Percentiles rank a stretch among this genome's conserved stretches.
These are phyloP conservation scores for Heliconius sara DNA, from an alignment of 2,888 invertebrate species.

Conservation along the genomic window DNA sequence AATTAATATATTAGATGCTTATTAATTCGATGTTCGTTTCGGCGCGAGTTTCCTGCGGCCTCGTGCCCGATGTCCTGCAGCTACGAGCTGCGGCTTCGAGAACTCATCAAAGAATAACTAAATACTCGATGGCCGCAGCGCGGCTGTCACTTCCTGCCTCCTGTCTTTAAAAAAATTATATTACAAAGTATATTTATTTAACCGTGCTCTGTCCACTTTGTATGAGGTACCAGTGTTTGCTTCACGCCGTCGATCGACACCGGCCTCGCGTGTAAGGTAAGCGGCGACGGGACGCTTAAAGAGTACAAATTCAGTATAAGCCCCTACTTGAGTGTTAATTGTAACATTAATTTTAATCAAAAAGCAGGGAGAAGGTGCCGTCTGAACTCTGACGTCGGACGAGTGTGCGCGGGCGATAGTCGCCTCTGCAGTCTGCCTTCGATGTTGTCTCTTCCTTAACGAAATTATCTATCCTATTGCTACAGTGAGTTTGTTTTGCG, in stretches of 20 bases:
- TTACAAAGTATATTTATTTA: conserved; percentile 66
- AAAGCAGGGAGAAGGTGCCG: conserved; percentile 72
- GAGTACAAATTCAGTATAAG: conserved; percentile 90
- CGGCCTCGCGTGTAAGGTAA: conserved; percentile 53
- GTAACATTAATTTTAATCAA: conserved; percentile 76
- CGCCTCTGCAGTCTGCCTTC: conserved; percentile 75
- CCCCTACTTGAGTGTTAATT: conserved; percentile 82
- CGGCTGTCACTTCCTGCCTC: conserved; percentile 58
- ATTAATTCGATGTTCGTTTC: conserved; percentile 31
- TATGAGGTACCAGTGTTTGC: conserved; percentile 70
- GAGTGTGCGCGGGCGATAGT: conserved; percentile 67
- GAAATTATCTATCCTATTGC: conserved; percentile 75
- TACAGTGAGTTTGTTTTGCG: conserved; percentile 77
- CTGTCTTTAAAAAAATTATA: conserved; percentile 63
- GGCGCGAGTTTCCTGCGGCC: conserved; percentile 39
- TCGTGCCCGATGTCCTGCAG: conserved; percentile 55
- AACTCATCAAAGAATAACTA: conserved; percentile 39
- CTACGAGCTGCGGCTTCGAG: conserved; percentile 46
- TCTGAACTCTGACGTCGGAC: conserved; percentile 59
- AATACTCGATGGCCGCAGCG: conserved; percentile 42
- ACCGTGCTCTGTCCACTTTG: conserved; percentile 59
- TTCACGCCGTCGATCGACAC: conserved; percentile 55
- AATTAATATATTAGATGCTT: conserved; percentile 26
- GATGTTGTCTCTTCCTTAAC: conserved; percentile 79
- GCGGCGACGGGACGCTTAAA: conserved; percentile 80